phyloP scores from a whole-genome alignment of 2,888 invertebrate genomes.

The Sthenelais limicola region DNA sequence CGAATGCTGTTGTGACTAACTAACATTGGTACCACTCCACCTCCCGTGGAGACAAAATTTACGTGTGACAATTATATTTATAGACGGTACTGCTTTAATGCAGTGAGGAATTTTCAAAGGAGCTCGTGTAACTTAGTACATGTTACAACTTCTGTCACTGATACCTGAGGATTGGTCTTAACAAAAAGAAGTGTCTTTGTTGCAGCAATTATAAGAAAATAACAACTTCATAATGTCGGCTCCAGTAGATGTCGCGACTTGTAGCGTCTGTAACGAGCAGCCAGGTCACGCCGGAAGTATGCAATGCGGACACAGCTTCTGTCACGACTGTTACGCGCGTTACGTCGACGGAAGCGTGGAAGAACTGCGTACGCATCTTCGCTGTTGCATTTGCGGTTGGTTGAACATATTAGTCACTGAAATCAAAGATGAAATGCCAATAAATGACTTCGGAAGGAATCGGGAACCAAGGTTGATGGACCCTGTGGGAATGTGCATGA shows the following conservation, averaged over 20 bases:
- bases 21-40: no score
- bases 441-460: constrained; percentile 40
- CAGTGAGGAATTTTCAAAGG: no score
- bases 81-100: no score
- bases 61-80: no score
- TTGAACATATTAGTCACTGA: constrained; percentile 23
- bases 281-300: constrained; percentile 25
- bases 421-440: constrained; percentile 8
- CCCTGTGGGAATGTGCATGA: constrained; percentile 11
- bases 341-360: constrained; percentile 41
- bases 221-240: no score
- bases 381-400: constrained; percentile 43
- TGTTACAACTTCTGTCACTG: no score
- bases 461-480: constrained; percentile 9
- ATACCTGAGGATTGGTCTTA: no score
- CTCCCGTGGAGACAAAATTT: no score
- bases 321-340: constrained; percentile 37
- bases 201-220: no score
- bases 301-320: constrained; percentile 41
- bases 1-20: no score
- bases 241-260: neutral
- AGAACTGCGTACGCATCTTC: constrained; percentile 35
- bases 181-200: no score
- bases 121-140: no score
- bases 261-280: constrained; percentile 14